phyloP scores from a whole-genome alignment of 2,113 vertebrate genomes.

The Urocynchramus pylzowi region DNA sequence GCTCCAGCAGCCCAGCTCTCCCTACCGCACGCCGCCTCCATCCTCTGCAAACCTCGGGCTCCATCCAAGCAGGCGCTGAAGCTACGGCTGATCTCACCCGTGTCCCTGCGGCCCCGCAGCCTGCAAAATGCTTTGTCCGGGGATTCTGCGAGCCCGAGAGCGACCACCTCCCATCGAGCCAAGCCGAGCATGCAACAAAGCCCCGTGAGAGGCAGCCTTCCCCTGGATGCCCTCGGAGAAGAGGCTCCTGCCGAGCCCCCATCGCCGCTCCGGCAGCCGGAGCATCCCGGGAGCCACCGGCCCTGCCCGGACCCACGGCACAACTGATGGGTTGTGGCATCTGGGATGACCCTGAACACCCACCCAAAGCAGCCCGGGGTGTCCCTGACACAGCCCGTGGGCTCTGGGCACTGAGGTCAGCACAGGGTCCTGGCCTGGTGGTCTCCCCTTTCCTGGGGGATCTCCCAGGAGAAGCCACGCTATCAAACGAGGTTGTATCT shows the following conservation, averaged over 20 bases:
- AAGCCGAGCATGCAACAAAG: neutral
- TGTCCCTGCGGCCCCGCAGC: neutral
- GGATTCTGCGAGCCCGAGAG: neutral
- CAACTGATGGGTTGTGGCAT: fast-evolving
- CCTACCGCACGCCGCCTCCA: fast-evolving
- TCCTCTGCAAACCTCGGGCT: neutral
- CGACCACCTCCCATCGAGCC: neutral
- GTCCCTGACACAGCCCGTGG: neutral
- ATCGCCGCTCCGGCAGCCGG: neutral
- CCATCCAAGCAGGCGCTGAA: neutral
- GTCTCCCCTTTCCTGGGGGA: neutral
- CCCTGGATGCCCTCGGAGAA: neutral
- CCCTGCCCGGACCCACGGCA: neutral
- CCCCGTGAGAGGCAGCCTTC: neutral
- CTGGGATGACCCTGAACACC: neutral
- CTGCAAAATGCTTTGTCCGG: fast-evolving
- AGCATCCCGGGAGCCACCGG: neutral
- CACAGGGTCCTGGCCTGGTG: neutral
- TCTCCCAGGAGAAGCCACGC: neutral
- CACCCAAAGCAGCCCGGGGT: fast-evolving
- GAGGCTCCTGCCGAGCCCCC: neutral
- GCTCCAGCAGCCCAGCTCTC: fast-evolving
- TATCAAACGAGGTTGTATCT: neutral
- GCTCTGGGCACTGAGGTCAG: neutral
- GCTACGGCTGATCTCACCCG: neutral